Evolutionary conservation across 2,797 vertebrate species (phyloP).

Genomic region (Kryptopterus vitreolus): DNA sequence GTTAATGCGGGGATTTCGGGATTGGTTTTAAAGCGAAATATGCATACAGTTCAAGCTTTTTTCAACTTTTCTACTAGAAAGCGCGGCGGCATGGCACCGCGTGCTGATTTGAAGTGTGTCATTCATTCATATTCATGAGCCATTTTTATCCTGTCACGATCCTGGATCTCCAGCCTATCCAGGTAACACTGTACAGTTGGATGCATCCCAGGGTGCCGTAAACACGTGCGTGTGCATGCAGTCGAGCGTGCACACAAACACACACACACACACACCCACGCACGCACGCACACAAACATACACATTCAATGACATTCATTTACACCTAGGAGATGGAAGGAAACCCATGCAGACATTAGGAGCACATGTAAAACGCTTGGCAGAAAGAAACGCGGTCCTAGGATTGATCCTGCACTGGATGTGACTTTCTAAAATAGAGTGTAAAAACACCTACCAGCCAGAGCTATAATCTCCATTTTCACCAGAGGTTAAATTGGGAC

Average conservation of each 20-base stretch:
- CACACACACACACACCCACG: neutral
- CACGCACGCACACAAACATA: slow-evolving; percentile 2
- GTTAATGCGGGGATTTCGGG: slow-evolving; percentile 59
- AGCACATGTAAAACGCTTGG: neutral
- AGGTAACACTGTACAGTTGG: neutral
- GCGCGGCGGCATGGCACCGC: neutral
- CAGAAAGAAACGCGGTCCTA: neutral
- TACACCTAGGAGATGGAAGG: neutral
- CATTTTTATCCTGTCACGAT: neutral
- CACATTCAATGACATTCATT: neutral
- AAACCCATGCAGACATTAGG: neutral
- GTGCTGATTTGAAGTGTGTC: too few species aligned
- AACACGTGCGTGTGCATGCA: too few species aligned
- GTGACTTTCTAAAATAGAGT: slow-evolving; percentile 7
- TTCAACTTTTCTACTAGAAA: neutral
- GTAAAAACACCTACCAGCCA: slow-evolving; percentile 1
- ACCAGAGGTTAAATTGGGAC: slow-evolving; percentile 13
- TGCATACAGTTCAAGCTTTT: slow-evolving; percentile 11
- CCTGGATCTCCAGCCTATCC: neutral
- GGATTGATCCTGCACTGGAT: neutral
- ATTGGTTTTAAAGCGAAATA: slow-evolving; percentile 57
- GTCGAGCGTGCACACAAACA: too few species aligned
- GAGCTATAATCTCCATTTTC: neutral
- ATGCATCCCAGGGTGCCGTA: neutral
- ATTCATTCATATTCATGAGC: neutral